Evolutionary conservation across 2,888 invertebrate species (phyloP), one percentile per base, ranked within the genome.

Genomic region (Pseudoips prasinana): DNA sequence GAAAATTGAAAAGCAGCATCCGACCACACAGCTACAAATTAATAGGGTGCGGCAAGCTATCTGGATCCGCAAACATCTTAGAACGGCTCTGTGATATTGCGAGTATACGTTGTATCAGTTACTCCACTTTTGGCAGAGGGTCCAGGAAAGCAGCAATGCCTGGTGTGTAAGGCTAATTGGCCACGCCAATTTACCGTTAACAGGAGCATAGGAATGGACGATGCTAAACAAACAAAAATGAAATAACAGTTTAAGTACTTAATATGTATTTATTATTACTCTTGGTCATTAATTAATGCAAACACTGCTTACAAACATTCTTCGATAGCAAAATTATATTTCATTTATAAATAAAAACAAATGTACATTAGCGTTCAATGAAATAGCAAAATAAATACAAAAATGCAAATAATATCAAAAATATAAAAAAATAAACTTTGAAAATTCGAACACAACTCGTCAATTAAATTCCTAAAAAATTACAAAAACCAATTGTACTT

Each of bases 231-330:
- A n/a, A n/a, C n/a, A n/a, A 14, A 14, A 14, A 14, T 14, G 2
- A 14, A 14, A 14, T 14, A 5, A 14, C 14, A 14, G 5, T 3
- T 3, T 56, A 57, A 50, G 57, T 56, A 53, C 54, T 36, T 22
- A 32, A 3, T 20, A 10, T 19, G 10, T 14, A 25, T 57, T 57
- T 45, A 45, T 52, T 54, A 41, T 26, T n/a, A n/a, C 48, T 40
- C 28, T 50, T 56, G 46, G 42, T 56, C 53, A 40, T 38, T 39
- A 25, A 28, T 39, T 42, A 38, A 38, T 43, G 36, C 31, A 36
- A 31, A 49, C 33, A 33, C 37, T 28, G 37, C 27, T 34, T 36
- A 23, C 20, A 43, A n/a, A 36, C 31, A 28, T 37, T 17, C 33
- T 25, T 49, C 33, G n/a, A 28, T 7, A 33, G 7, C 31, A 29